These are phyloP conservation scores for Rhincodon typus DNA, from an alignment of 2,797 vertebrate genomes.

Conservation along the genomic window DNA sequence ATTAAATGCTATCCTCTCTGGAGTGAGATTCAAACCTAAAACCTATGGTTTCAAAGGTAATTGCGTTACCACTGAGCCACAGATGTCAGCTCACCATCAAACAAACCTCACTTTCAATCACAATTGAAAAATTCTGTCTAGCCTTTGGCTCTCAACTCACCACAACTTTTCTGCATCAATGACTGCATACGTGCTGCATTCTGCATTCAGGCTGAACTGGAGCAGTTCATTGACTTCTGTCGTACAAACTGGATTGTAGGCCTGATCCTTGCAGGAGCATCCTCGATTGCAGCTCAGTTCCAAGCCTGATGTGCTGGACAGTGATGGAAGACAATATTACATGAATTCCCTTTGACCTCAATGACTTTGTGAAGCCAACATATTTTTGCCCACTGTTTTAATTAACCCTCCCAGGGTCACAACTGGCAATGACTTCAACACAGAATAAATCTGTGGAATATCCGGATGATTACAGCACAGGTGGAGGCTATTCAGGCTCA, in stretches of 20 bases:
- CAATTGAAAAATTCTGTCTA: too few relatives aligned
- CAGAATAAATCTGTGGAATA: too few relatives aligned
- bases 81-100: neutral
- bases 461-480: too few relatives aligned
- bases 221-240: too few relatives aligned
- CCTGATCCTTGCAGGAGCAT: constrained; percentile 60
- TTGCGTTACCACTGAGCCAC: neutral
- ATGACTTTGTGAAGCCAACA: neutral
- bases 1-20: too few relatives aligned
- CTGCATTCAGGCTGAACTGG: too few relatives aligned
- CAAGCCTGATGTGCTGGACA: neutral
- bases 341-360: neutral
- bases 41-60: neutral
- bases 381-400: too few relatives aligned
- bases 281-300: constrained; percentile 47
- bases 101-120: too few relatives aligned
- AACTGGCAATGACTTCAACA: too few relatives aligned
- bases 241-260: constrained; percentile 80
- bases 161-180: constrained; percentile 46
- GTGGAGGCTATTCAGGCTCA: too few relatives aligned
- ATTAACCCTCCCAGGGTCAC: neutral
- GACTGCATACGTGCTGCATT: too few relatives aligned
- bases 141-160: too few relatives aligned
- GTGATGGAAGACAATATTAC: neutral
- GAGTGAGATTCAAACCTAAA: neutral